Evolutionary conservation across 2,888 invertebrate species (phyloP), one percentile per base, ranked within the genome.

Genomic region (Vandiemenella viatica): DNA sequence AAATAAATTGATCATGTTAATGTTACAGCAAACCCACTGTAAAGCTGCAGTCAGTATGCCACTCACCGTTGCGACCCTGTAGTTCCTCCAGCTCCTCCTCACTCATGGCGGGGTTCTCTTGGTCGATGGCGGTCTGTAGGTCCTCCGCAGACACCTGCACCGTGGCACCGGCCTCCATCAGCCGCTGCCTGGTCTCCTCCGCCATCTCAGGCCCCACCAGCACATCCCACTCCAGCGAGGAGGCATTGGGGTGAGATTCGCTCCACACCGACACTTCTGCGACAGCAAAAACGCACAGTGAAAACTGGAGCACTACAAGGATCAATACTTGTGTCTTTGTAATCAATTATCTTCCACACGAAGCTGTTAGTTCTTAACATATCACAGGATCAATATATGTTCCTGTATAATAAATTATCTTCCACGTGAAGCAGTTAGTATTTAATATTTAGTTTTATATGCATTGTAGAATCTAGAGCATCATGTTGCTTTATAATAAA

Each of bases 91-190:
- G 62, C 60, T 83, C 81, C 49, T 79, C 77, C 59, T 79, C 74
- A 50, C 77, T 76, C 15, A 76, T 67, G 3, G 76, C 73, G 42
- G 85, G 85, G 66, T 88, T 89, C 67, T 88, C 88, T 54, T 76
- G 75, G 57, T 87, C 77, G 53, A 89, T 88, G 43, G 80, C 80
- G 58, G 72, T 71, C 64, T 89, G 87, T 45, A 90, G 64, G 66
- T 90, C 81, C 45, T 80, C 74, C 58, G 89, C 85, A 41, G 85
- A 66, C n/a, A 88, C 69, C 46, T 79, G 73, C 61, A 74, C 84
- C 18, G 73, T 63, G 49, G 88, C 74, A 48, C 77, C 75, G 53
- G 77, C 74, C 37, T 75, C 70, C 48, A 70, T 68, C 26, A 90
- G 71, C 48, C 74, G 68, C 45, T 73, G 67, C 48, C 77, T 73